These are phyloP conservation scores for Gambusia holbrooki DNA, from an alignment of 2,113 vertebrate species.

Conservation along the genomic window DNA sequence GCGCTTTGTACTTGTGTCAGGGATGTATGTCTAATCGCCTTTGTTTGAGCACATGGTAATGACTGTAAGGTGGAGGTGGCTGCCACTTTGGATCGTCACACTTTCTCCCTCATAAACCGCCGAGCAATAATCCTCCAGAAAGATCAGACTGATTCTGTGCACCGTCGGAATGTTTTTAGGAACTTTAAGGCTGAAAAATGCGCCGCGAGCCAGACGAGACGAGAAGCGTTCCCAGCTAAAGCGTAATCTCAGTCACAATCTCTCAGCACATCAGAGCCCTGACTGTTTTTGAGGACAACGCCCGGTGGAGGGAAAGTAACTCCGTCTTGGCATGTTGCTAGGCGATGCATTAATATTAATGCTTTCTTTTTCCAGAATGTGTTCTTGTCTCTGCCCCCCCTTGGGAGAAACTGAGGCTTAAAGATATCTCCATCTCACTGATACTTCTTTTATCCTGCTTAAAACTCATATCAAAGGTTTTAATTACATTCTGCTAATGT, in stretches of 20 bases:
- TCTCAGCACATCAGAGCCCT: constrained; percentile 37
- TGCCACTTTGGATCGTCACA: constrained; percentile 1
- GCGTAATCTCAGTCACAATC: constrained; percentile 42
- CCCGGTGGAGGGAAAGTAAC: constrained; percentile 47
- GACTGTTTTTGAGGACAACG: constrained; percentile 45
- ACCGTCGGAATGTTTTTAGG: constrained; percentile 16
- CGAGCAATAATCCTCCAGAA: constrained; percentile 5
- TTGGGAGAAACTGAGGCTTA: constrained; percentile 59
- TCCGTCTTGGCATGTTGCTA: constrained; percentile 65
- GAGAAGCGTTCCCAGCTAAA: constrained; percentile 8
- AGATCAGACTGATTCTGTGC: constrained; percentile 31
- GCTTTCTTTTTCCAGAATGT: constrained; percentile 56
- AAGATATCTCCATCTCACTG: constrained; percentile 65
- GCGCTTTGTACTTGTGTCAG: constrained; percentile 14
- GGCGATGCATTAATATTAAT: constrained; percentile 76
- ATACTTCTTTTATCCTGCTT: constrained; percentile 66
- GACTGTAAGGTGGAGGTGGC: constrained; percentile 30
- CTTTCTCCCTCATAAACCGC: constrained; percentile 9
- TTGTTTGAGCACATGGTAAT: constrained; percentile 33
- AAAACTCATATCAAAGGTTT: constrained; percentile 61
- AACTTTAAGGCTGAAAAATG: constrained; percentile 5
- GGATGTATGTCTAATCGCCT: constrained; percentile 33
- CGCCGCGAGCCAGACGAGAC: background rate
- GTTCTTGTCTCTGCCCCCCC: constrained; percentile 50
- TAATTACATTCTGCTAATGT: constrained; percentile 65